phyloP scores from a whole-genome alignment of 35 echinoderm and acorn worm genomes.

The Apostichopus californicus region DNA sequence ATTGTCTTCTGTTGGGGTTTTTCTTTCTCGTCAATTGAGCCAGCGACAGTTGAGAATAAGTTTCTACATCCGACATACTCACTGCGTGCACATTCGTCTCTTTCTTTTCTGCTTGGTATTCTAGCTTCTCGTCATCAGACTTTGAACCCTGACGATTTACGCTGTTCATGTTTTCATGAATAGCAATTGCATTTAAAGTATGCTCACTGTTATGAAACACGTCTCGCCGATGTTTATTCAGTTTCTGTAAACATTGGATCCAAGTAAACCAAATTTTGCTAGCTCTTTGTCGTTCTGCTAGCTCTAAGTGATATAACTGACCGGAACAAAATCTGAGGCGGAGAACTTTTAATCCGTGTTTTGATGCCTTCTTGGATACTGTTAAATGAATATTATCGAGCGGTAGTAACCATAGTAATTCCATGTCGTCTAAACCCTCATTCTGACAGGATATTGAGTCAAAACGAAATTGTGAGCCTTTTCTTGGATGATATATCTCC shows the following conservation, averaged over 20 bases:
- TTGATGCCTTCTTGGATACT: conserved; percentile 27
- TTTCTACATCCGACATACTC: neutral
- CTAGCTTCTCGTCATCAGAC: neutral
- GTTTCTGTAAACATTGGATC: conserved; percentile 57
- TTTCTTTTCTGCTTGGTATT: neutral
- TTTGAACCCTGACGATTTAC: neutral
- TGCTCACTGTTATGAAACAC: neutral
- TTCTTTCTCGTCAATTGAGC: neutral
- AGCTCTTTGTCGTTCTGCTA: conserved; percentile 52
- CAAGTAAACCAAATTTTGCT: conserved; percentile 71
- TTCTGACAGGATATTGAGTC: neutral
- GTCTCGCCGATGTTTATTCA: conserved; percentile 37
- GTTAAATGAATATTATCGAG: conserved; percentile 32
- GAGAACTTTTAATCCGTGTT: conserved; percentile 13
- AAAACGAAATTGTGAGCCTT: neutral
- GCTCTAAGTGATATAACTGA: conserved; percentile 76
- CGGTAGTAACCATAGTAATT: conserved; percentile 30
- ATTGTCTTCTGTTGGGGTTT: neutral
- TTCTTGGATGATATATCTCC: neutral
- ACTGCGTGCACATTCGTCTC: neutral
- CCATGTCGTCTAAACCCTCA: conserved; percentile 40
- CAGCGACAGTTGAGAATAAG: neutral
- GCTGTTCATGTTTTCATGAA: neutral
- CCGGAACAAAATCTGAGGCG: conserved; percentile 41
- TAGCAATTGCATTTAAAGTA: neutral